Conservation (phyloP, 1,140 invertebrate species). For the Triops longicaudatus region DNA sequence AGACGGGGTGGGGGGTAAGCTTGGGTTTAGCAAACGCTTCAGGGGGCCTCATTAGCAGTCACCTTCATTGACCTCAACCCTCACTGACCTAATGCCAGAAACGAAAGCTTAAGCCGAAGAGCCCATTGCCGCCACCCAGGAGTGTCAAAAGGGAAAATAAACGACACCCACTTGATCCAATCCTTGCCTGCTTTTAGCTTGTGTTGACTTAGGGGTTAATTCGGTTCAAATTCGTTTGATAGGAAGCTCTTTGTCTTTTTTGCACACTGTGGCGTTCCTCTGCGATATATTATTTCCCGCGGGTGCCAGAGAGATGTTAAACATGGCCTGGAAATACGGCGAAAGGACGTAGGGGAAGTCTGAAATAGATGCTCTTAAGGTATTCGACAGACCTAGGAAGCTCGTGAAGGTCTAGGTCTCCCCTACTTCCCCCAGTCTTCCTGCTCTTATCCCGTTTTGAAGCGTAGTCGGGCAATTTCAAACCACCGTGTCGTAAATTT, state of each 20-base stretch:
- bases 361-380: not conserved
- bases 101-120: not conserved
- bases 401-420: slow-evolving; percentile 5
- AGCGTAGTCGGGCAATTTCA: not conserved
- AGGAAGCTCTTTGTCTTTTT: not conserved
- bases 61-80: slow-evolving; percentile 11
- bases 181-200: not conserved
- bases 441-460: too few relatives aligned
- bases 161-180: not conserved
- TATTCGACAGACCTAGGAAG: not conserved
- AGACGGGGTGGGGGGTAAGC: not conserved
- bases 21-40: not conserved
- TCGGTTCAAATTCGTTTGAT: not conserved
- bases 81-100: not conserved
- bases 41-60: not conserved
- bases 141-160: not conserved
- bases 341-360: not conserved
- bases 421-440: not conserved
- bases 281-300: not conserved
- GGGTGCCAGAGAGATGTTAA: not conserved
- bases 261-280: not conserved
- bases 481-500: not conserved
- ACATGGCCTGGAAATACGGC: not conserved
- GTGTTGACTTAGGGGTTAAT: not conserved
- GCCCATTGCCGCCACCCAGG: not conserved